These are phyloP conservation scores for Kobus ellipsiprymnus DNA, from an alignment of 2,113 vertebrate species.

Conservation along the genomic window DNA sequence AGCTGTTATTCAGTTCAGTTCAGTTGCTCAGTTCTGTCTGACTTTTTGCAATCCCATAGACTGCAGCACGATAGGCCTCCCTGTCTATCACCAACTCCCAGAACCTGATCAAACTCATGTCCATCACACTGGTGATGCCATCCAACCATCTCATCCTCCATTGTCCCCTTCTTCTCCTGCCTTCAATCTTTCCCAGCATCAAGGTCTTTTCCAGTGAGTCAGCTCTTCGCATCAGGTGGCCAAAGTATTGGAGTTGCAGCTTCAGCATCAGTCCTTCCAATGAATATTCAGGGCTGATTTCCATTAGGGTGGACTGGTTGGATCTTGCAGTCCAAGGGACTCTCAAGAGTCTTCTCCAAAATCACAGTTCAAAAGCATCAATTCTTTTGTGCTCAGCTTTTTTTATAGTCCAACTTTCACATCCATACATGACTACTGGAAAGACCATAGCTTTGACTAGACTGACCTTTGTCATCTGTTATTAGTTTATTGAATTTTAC, in stretches of 20 bases:
- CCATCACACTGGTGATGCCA: background rate
- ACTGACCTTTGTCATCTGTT: background rate
- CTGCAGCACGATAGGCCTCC: background rate
- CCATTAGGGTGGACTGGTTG: background rate
- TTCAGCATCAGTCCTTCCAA: background rate
- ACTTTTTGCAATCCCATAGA: background rate
- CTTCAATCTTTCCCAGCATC: background rate
- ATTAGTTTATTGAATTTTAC: background rate
- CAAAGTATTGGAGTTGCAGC: background rate
- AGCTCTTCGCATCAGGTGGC: background rate
- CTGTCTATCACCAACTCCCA: background rate
- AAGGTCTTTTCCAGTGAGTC: background rate
- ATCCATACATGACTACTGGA: background rate
- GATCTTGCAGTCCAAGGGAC: background rate
- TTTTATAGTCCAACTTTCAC: background rate
- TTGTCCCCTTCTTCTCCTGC: background rate
- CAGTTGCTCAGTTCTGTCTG: background rate
- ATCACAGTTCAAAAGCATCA: background rate
- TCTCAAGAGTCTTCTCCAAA: background rate
- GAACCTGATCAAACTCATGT: background rate
- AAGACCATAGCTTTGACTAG: background rate
- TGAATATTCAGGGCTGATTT: background rate
- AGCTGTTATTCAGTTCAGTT: background rate
- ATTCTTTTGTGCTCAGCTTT: background rate
- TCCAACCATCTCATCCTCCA: accelerated